These are phyloP conservation scores for Dicentrarchus labrax DNA, from an alignment of 2,113 vertebrate species.

Conservation along the genomic window DNA sequence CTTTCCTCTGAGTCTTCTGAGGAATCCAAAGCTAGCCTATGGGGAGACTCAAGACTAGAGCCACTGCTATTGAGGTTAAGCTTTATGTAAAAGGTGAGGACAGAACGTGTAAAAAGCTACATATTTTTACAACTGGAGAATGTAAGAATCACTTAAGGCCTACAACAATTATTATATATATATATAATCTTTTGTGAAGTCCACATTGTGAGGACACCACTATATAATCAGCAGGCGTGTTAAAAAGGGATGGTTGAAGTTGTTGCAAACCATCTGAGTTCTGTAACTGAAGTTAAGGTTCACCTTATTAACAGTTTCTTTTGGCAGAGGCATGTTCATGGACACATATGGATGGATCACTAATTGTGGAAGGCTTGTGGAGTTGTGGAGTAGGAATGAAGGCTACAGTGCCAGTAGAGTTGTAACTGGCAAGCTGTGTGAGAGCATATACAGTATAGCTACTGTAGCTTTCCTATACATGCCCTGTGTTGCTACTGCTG, in stretches of 20 bases:
- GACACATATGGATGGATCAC: not conserved
- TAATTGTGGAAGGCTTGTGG: not conserved
- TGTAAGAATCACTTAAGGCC: too few species aligned
- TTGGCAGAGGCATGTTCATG: not conserved
- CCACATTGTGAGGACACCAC: not conserved
- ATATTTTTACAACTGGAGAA: too few species aligned
- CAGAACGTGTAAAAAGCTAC: too few species aligned
- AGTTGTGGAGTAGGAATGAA: not conserved
- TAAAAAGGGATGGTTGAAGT: not conserved
- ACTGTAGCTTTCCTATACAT: not conserved
- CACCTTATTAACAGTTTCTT: not conserved
- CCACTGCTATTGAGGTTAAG: too few species aligned
- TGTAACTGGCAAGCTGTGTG: not conserved
- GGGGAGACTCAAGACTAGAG: too few species aligned
- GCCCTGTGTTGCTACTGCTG: conserved; percentile 7
- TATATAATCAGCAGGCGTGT: not conserved
- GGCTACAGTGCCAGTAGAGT: not conserved
- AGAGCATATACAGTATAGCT: not conserved
- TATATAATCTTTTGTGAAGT: not conserved
- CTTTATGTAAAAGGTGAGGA: too few species aligned
- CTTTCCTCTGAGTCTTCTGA: too few species aligned
- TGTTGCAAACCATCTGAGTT: not conserved
- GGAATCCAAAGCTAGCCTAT: too few species aligned
- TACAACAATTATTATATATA: too few species aligned
- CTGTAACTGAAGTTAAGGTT: not conserved